Base-by-base conservation (phyloP, 1,140 invertebrate species). In the Calosoma granatense region DNA sequence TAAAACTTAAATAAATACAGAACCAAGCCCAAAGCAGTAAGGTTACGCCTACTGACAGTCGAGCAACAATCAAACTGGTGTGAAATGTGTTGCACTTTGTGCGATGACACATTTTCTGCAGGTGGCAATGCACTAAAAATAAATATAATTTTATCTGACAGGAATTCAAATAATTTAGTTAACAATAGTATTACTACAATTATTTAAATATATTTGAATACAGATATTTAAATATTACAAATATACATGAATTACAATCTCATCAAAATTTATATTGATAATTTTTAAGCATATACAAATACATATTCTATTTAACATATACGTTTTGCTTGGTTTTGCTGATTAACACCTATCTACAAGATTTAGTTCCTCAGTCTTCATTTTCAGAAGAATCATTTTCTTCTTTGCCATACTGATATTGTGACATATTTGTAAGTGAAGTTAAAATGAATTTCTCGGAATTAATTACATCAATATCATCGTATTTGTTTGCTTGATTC, bases 1-100 rank as follows among this genome's bases (percentile, higher is more conserved):
- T 47, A 17, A 4, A 47, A 47, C 41, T 47, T 47, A 47, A 47
- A 47, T 47, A 47, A 47, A 47, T 47, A 47, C 17, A 47, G 41
- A 47, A 47, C 41, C 41, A 47, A 47, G 41, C 41, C 41, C 41
- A 47, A 47, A 47, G 9, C 41, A 9, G 17, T 47, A 47, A 47
- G 41, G 41, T 47, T 47, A 47, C 41, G 41, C 41, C 41, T 47
- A 47, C 41, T 47, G 41, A 47, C 41, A 47, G 41, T 17, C 9
- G 17, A 47, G 9, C 15, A 47, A 47, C 41, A 17, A 47, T 11
- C 17, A 11, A 47, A n/a, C 17, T 17, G 17, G 9, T 17, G 17
- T 47, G 41, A 47, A 47, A 17, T 47, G 6, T 17, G 9, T 17
- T 4, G 17, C 41, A 47, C 41, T 36, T n/a, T 9, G n/a, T 36